Evolutionary conservation across 37 sponge, comb jelly and placozoan genomes (phyloP).

Genomic region (Chondrosia reniformis): DNA sequence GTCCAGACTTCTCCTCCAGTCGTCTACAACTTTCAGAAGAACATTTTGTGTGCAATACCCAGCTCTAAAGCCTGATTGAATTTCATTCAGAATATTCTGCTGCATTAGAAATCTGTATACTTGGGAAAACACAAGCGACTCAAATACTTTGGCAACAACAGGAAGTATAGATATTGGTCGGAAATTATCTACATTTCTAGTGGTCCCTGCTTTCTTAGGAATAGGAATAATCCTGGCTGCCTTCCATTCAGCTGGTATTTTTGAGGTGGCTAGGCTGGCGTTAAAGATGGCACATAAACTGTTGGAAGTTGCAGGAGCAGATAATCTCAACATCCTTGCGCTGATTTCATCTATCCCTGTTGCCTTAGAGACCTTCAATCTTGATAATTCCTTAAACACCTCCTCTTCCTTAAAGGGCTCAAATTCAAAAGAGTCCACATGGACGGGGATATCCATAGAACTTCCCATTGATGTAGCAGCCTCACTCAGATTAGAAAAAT

Average conservation of each 20-base stretch:
- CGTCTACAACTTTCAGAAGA: background rate
- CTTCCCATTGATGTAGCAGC: too few relatives aligned
- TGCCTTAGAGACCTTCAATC: background rate
- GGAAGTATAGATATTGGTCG: conserved; percentile 27
- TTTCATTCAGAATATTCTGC: background rate
- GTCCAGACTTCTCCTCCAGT: conserved; percentile 13
- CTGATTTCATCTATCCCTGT: background rate
- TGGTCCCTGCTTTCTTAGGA: background rate
- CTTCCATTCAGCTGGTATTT: conserved; percentile 15
- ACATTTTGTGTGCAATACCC: conserved; percentile 23
- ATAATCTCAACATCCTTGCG: background rate
- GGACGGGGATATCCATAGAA: background rate
- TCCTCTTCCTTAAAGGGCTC: background rate
- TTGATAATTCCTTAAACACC: background rate
- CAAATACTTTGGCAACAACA: conserved; percentile 27
- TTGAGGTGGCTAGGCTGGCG: background rate
- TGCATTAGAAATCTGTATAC: background rate
- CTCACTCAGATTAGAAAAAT: too few relatives aligned
- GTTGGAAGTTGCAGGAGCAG: background rate
- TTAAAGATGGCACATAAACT: background rate
- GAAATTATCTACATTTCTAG: background rate
- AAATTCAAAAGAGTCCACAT: background rate
- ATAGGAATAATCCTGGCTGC: conserved; percentile 1
- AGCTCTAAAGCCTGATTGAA: conserved; percentile 29
- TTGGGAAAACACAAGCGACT: conserved; percentile 13